Percentiles rank a stretch among this genome's conserved stretches.
These are phyloP conservation scores for Notocelia uddmanniana DNA, from an alignment of 2,888 invertebrate genomes.

Conservation along the genomic window DNA sequence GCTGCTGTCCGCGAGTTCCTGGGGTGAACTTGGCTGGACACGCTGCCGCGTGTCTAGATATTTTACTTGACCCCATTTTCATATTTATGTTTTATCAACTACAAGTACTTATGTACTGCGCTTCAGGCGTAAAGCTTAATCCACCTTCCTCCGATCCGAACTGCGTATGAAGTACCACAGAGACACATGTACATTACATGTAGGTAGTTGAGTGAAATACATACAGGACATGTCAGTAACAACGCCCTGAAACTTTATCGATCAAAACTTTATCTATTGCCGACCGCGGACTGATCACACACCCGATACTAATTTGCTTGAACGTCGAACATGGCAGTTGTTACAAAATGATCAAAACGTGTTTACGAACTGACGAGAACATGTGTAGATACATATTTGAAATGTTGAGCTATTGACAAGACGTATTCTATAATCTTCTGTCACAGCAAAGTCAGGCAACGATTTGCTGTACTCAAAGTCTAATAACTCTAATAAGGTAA, in stretches of 20 bases:
- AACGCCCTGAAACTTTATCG: constrained; percentile 71
- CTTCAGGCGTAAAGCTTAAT: background rate
- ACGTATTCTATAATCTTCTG: no score
- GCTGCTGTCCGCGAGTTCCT: no score
- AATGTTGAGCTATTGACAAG: no score
- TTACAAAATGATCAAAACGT: constrained; percentile 26
- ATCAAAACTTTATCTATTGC: constrained; percentile 80
- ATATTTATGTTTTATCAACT: no score
- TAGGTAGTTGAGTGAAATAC: background rate
- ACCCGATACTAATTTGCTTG: constrained; percentile 33
- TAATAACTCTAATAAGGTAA: no score
- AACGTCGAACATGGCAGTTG: constrained; percentile 27
- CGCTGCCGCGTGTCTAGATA: no score
- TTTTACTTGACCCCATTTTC: no score
- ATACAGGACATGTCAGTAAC: constrained; percentile 51
- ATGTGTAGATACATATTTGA: background rate
- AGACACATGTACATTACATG: background rate
- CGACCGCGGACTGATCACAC: constrained; percentile 51
- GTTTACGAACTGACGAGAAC: background rate
- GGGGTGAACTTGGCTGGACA: no score
- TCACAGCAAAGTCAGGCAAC: no score
- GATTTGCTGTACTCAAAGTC: no score
- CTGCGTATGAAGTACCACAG: background rate
- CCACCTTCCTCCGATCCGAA: background rate
- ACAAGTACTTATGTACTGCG: no score